Evolutionary conservation across 2,113 vertebrate genomes (phyloP).

Genomic region (Chaetops frenatus): DNA sequence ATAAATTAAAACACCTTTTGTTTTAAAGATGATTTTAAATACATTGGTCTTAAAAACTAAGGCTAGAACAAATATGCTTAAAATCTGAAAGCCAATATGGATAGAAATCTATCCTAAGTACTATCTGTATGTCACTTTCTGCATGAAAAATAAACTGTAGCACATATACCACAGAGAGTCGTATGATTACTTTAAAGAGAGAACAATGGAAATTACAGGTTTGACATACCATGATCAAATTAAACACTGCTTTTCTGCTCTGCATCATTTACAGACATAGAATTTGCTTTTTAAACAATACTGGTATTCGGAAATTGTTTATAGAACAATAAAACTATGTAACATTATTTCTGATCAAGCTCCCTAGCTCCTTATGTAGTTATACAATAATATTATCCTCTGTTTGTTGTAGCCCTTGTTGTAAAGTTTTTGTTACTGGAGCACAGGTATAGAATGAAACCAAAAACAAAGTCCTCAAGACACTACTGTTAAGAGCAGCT

Average conservation of each 20-base stretch:
- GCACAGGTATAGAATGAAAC: background rate
- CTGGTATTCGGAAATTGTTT: background rate
- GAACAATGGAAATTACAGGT: background rate
- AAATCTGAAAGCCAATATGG: background rate
- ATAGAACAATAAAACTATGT: background rate
- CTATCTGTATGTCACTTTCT: background rate
- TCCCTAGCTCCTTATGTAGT: background rate
- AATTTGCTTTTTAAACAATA: background rate
- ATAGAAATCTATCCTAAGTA: background rate
- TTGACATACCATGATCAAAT: background rate
- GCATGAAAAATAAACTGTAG: background rate
- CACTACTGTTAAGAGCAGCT: background rate
- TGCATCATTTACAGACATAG: background rate
- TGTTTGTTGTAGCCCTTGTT: accelerated
- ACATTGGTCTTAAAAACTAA: background rate
- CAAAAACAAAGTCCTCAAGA: background rate
- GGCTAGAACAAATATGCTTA: background rate
- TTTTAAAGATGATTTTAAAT: background rate
- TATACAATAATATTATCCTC: background rate
- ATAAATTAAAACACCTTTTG: background rate
- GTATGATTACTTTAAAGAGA: background rate
- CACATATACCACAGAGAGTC: background rate
- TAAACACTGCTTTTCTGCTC: background rate
- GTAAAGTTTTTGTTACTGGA: background rate
- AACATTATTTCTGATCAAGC: background rate